Conservation (phyloP, 2,113 vertebrate species). For the Diphyllodes magnificus region DNA sequence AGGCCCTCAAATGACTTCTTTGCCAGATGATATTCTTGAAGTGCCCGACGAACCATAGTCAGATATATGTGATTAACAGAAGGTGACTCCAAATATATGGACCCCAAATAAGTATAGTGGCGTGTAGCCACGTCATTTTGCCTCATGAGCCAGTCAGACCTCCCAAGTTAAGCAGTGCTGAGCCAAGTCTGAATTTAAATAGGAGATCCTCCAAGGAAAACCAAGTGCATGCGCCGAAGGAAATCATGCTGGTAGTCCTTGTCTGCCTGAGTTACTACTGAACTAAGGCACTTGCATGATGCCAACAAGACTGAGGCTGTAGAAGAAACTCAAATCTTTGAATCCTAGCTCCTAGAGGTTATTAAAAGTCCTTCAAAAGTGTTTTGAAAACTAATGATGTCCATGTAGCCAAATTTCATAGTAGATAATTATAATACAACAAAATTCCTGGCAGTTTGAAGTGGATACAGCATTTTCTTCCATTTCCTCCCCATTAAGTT, state of each 20-base stretch:
- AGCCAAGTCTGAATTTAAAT: slow-evolving; percentile 42
- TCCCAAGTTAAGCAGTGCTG: slow-evolving; percentile 11
- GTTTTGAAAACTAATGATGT: background rate
- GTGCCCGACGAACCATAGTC: background rate
- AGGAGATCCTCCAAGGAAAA: slow-evolving; percentile 46
- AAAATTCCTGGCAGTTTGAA: background rate
- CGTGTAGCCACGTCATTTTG: background rate
- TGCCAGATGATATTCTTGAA: background rate
- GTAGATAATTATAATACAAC: background rate
- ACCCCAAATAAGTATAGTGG: background rate
- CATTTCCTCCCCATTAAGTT: background rate
- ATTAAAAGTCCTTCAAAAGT: background rate
- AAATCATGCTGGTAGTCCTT: slow-evolving; percentile 14
- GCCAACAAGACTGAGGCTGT: background rate
- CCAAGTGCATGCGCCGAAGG: background rate
- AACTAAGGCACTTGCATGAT: background rate
- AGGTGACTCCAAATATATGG: background rate
- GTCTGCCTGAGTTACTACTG: slow-evolving; percentile 29
- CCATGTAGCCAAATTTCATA: background rate
- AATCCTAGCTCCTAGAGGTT: background rate
- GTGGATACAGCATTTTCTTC: background rate
- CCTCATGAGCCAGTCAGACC: slow-evolving; percentile 9
- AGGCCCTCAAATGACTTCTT: background rate
- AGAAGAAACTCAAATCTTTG: background rate
- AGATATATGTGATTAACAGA: background rate